Base-by-base conservation (phyloP, 2,797 vertebrate species). In the Salmo trutta region DNA sequence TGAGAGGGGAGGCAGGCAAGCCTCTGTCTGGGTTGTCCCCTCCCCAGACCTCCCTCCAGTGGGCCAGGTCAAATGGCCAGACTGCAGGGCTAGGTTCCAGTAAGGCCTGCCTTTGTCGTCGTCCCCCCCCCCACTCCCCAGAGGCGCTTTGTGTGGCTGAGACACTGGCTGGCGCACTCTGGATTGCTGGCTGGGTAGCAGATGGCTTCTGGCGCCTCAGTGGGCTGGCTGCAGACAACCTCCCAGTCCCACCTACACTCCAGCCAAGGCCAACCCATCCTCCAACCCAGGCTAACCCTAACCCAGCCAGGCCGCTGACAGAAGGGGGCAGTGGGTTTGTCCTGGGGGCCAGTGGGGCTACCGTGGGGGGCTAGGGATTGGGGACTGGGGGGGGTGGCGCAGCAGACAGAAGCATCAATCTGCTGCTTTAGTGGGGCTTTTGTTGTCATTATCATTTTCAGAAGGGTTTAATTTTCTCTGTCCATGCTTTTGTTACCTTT, bases 151-250 rank as follows among this genome's bases (percentile, higher is more conserved):
- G 88, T 88, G 84, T 81, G 83, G 85, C 87, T 82, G 90, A 91
- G 87, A 47, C 41, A 47, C 41, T 47, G 41, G 41, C 41, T 47
- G 41, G 10, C 41, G 10, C 41, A 47, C 41, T 47, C 41, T 47
- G 41, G 41, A 47, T 47, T 10, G 10, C 41, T 98, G 96, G 96
- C 95, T 89, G 41, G 41, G 41, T 89, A 93, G 95, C 96, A 98
- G 96, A 98, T 98, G 96, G 96, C 95, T 89, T 88, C 91, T 91
- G 92, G 95, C 94, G 92, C 90, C 93, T 93, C 91, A 94, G 97
- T 96, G 98, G 98, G 96, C 95, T 89, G 59, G 59, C 21, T 64
- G 21, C n/a, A 64, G 21, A 64, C 41, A 47, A 10, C 10, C 41
- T 47, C 41, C 41, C 41, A 14, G 41, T 47, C 41, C 41, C 41